Percentiles rank a stretch among this genome's conserved stretches.
These are phyloP conservation scores for Abrostola tripartita DNA, from an alignment of 2,888 invertebrate species.

Conservation along the genomic window DNA sequence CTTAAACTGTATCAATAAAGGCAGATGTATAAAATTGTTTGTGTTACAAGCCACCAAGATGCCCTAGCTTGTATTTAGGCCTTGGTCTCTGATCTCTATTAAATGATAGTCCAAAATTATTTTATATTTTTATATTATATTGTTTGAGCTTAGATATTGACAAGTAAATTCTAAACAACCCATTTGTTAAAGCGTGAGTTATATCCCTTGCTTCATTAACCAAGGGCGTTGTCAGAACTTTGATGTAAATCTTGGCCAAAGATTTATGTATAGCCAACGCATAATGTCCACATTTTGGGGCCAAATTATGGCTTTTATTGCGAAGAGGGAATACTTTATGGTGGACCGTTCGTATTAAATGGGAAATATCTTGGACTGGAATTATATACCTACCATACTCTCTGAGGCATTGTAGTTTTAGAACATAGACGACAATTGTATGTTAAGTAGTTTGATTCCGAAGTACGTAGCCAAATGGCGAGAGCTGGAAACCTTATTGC, in stretches of 20 bases:
- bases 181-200: conserved; percentile 26
- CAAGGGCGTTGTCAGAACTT: conserved; percentile 21
- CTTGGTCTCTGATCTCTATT: too few species aligned
- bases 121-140: too few species aligned
- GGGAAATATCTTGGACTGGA: not conserved
- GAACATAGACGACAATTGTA: not conserved
- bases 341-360: conserved; percentile 8
- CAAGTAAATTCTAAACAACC: not conserved
- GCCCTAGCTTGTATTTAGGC: too few species aligned
- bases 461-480: too few species aligned
- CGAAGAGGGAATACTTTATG: conserved; percentile 13
- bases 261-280: conserved; percentile 33
- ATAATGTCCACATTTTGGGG: conserved; percentile 39
- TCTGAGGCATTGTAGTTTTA: not conserved
- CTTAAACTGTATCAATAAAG: too few species aligned
- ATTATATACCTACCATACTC: not conserved
- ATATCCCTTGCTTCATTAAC: conserved; percentile 3
- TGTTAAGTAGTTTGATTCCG: too few species aligned
- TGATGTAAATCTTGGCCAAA: conserved; percentile 39
- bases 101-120: too few species aligned
- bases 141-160: not conserved
- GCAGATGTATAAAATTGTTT: too few species aligned
- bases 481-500: too few species aligned
- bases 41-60: too few species aligned
- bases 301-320: conserved; percentile 35